A percentile compares a stretch with the other conserved stretches of the same genome.
phyloP scores from a whole-genome alignment of 2,113 vertebrate genomes.

The Elephantulus edwardii region DNA sequence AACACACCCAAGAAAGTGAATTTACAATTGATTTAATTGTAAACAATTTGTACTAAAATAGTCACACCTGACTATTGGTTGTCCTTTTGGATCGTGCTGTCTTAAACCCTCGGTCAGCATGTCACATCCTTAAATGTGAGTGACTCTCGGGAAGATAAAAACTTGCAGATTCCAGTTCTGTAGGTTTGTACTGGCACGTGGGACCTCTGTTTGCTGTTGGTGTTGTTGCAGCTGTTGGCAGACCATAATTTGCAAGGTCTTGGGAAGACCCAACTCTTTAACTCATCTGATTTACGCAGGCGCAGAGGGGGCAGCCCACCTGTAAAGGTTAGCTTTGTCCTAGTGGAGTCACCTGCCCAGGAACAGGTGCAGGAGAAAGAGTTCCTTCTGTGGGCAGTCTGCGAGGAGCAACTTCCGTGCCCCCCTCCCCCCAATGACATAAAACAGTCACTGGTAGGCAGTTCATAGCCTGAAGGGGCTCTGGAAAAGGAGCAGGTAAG shows the following conservation, averaged over 20 bases:
- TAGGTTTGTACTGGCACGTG: neutral
- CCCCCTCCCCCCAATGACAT: neutral
- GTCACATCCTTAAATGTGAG: neutral
- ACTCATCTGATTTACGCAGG: neutral
- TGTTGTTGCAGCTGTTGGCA: neutral
- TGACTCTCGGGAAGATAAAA: neutral
- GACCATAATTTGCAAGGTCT: neutral
- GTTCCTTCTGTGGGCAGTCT: neutral
- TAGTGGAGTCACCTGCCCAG: neutral
- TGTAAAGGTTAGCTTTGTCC: neutral
- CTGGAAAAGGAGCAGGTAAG: neutral
- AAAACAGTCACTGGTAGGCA: neutral
- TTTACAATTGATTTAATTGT: constrained; percentile 39
- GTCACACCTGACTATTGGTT: neutral
- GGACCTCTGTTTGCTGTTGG: neutral
- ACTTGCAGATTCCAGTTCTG: constrained; percentile 21
- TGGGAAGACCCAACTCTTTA: neutral
- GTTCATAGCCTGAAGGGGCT: neutral
- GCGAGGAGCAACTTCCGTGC: constrained; percentile 1
- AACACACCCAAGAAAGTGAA: neutral
- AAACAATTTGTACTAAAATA: neutral
- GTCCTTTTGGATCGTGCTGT: neutral
- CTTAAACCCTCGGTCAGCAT: neutral
- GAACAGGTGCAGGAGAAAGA: neutral
- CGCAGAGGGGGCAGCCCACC: neutral